Percentiles rank a stretch among this genome's conserved stretches.
These are phyloP conservation scores for Trachemys scripta DNA, from an alignment of 2,113 vertebrate species.

Conservation along the genomic window DNA sequence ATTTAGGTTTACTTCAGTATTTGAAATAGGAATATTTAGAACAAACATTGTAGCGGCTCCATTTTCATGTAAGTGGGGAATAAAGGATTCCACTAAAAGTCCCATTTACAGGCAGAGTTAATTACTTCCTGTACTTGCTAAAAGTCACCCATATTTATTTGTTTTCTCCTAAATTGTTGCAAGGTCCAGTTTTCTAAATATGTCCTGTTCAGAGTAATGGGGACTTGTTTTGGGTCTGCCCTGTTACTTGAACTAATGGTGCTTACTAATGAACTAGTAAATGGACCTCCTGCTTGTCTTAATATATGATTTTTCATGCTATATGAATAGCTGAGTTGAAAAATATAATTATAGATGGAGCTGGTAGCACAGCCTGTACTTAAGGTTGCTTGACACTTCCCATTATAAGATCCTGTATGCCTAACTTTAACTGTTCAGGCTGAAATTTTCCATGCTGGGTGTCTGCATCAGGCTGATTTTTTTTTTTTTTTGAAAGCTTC, in stretches of 20 bases:
- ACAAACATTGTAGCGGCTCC: constrained; percentile 63
- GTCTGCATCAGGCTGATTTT: background rate
- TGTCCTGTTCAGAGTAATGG: background rate
- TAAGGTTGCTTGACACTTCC: background rate
- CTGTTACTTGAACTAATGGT: constrained; percentile 45
- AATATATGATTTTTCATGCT: constrained; percentile 63
- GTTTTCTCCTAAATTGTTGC: background rate
- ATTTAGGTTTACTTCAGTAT: constrained; percentile 41
- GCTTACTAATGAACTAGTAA: constrained; percentile 63
- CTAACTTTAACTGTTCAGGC: background rate
- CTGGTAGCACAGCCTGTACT: background rate
- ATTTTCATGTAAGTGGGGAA: background rate
- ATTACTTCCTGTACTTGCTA: background rate
- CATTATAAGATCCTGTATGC: background rate
- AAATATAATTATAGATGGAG: background rate
- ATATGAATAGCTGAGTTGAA: background rate
- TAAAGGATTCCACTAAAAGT: background rate
- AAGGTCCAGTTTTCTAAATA: background rate
- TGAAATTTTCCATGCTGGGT: background rate
- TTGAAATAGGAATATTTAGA: constrained; percentile 67
- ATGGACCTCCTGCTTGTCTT: constrained; percentile 56
- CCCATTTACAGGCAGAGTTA: background rate
- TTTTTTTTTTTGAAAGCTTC: background rate
- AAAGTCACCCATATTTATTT: background rate
- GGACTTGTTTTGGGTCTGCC: background rate